Conservation (phyloP, 2,113 vertebrate genomes). For the Catagonus wagneri region DNA sequence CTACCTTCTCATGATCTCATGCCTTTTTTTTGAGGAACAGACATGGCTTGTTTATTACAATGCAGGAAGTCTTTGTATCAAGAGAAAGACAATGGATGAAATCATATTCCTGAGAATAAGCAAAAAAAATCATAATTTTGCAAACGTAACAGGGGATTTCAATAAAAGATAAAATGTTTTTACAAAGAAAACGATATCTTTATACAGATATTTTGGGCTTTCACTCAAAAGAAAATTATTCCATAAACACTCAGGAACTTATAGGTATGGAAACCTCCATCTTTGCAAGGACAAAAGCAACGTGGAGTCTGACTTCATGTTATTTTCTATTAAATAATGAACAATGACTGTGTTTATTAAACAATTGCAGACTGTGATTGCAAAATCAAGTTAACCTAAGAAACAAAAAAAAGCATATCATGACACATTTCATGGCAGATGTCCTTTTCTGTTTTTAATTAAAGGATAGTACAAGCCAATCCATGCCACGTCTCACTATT, state of each 20-base stretch:
- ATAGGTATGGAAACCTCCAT: neutral
- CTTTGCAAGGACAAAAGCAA: neutral
- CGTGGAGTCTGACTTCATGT: neutral
- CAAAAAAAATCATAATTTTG: conserved; percentile 78
- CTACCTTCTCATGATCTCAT: neutral
- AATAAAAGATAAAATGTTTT: conserved; percentile 80
- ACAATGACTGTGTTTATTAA: neutral
- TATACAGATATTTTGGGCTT: neutral
- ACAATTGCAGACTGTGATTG: neutral
- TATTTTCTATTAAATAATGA: neutral
- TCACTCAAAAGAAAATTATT: conserved; percentile 9
- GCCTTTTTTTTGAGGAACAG: conserved; percentile 52
- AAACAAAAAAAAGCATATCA: neutral
- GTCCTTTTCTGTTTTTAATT: conserved; percentile 73
- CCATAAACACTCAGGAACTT: neutral
- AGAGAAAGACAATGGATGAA: conserved; percentile 86
- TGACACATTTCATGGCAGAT: conserved; percentile 69
- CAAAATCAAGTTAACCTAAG: conserved; percentile 49
- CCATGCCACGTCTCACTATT: conserved; percentile 79
- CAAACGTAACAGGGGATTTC: conserved; percentile 80
- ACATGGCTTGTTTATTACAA: conserved; percentile 81
- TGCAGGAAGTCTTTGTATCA: conserved; percentile 82
- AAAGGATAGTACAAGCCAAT: conserved; percentile 71
- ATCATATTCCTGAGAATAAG: conserved; percentile 87
- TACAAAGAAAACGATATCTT: conserved; percentile 10